phyloP scores from a whole-genome alignment of 2,113 vertebrate species.

The Hemibagrus wyckioides region DNA sequence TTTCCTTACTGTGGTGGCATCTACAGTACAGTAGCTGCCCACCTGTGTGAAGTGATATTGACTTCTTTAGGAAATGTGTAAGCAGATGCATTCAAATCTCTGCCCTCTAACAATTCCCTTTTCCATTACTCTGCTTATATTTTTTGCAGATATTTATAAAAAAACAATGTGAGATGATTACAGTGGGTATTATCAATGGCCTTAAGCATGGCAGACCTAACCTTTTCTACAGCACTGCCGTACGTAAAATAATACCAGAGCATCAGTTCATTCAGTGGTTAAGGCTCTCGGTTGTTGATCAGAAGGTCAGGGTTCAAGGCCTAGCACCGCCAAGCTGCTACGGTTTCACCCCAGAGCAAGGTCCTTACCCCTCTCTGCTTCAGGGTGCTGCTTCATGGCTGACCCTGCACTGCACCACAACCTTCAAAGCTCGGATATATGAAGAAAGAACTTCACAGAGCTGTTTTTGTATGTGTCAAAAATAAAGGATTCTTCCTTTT shows the following conservation, averaged over 20 bases:
- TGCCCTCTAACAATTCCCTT: background rate
- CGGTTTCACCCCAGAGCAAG: too few species aligned
- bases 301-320: too few species aligned
- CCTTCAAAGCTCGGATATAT: too few species aligned
- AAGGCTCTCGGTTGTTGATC: too few species aligned
- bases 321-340: too few species aligned
- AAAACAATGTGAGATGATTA: slow-evolving; percentile 6
- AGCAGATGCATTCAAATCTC: slow-evolving; percentile 40
- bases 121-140: background rate
- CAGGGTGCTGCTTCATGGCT: too few species aligned
- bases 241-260: background rate
- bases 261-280: background rate
- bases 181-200: background rate
- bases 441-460: too few species aligned
- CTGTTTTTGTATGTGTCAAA: too few species aligned
- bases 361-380: too few species aligned
- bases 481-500: too few species aligned
- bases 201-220: background rate
- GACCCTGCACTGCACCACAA: too few species aligned
- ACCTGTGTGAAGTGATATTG: slow-evolving; percentile 46
- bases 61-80: slow-evolving; percentile 40
- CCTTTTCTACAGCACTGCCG: background rate
- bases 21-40: slow-evolving; percentile 51
- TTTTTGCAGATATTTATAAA: slow-evolving; percentile 20
- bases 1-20: slow-evolving; percentile 45